Base-by-base conservation (phyloP, 37 sponge, comb jelly and placozoan species). In the Geodia barretti region DNA sequence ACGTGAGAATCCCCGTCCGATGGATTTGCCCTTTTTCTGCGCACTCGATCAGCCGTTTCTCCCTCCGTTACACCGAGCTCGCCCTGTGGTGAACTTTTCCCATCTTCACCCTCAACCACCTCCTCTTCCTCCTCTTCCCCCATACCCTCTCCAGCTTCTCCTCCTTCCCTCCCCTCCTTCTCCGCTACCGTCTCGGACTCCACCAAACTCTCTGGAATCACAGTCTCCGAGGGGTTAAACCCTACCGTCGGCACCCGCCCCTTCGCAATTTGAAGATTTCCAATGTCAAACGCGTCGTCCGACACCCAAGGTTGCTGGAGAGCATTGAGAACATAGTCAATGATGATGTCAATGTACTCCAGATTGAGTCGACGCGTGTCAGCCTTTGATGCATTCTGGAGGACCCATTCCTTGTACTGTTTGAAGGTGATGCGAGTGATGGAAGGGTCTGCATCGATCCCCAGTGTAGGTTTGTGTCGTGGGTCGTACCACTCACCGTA, bases 321-420 rank as follows among this genome's bases (percentile, higher is more conserved):
- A 36, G 82, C 84, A 65, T 83, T 74, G 39, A 92, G 80, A 9
- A 92, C 79, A 40, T 87, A 79, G 41, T 83, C 81, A 41, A 87
- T 92, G 65, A 92, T 79, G 33, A 66, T 35, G 61, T 92, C 92
- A 26, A 60, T 87, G 70, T 92, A 87, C 74, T 87, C 88, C 20
- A 92, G 84, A 39, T 92, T 92, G 35, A 92, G 79, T 62, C 92
- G 83, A 47, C 87, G 80, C 0, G 76, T 58, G 66, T 92, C 88
- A 14, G 84, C 88, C 23, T 84, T 92, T 1, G 92, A 79, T 0
- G 63, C 61, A 0, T 87, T 87, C 77, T 92, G 88, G 32, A 64
- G 69, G 41, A 92, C 64, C 92, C 92, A 92, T 47, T 92, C 92
- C 41, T 74, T 64, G 60, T 83, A 92, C 70, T 92, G 92, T 39